Percentiles rank a stretch among this genome's conserved stretches.
phyloP scores from a whole-genome alignment of 1,140 invertebrate genomes.

The Diachasmimorpha longicaudata region DNA sequence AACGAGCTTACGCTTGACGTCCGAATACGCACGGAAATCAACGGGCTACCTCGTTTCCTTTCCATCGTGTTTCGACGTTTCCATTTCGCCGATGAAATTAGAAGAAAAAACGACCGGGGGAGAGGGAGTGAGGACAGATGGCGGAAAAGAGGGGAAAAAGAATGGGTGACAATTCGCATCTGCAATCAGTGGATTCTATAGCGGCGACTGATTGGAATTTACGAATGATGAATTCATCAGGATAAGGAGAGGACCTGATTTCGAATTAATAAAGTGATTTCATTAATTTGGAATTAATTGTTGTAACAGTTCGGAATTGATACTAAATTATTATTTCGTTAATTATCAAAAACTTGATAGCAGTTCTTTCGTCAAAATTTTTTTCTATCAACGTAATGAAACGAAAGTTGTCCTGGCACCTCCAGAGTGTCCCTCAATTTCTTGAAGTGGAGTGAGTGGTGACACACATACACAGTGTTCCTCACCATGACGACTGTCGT shows the following conservation, averaged over 20 bases:
- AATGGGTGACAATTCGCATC: not conserved
- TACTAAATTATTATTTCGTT: too few relatives aligned
- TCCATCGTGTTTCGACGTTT: constrained; percentile 25
- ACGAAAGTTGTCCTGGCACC: too few relatives aligned
- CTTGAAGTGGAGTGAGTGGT: constrained; percentile 2
- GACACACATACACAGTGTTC: constrained; percentile 24
- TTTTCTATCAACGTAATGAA: too few relatives aligned
- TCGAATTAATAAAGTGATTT: too few relatives aligned
- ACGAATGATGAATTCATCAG: too few relatives aligned
- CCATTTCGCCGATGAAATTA: constrained; percentile 22
- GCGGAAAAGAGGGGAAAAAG: not conserved
- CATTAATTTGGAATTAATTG: too few relatives aligned
- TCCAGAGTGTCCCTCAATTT: not conserved
- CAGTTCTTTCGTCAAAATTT: too few relatives aligned
- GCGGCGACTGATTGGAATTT: not conserved
- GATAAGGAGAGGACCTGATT: too few relatives aligned
- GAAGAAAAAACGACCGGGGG: not conserved
- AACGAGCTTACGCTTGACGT: constrained; percentile 34
- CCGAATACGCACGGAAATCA: constrained; percentile 30
- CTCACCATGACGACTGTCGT: constrained; percentile 35
- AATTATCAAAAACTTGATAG: too few relatives aligned
- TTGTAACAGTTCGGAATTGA: too few relatives aligned
- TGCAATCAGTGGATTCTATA: not conserved
- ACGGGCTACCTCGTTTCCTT: constrained; percentile 21
- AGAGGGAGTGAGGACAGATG: not conserved